These are phyloP conservation scores for Ophiothrix spiculata DNA, from an alignment of 35 echinoderm and acorn worm species.

Conservation along the genomic window DNA sequence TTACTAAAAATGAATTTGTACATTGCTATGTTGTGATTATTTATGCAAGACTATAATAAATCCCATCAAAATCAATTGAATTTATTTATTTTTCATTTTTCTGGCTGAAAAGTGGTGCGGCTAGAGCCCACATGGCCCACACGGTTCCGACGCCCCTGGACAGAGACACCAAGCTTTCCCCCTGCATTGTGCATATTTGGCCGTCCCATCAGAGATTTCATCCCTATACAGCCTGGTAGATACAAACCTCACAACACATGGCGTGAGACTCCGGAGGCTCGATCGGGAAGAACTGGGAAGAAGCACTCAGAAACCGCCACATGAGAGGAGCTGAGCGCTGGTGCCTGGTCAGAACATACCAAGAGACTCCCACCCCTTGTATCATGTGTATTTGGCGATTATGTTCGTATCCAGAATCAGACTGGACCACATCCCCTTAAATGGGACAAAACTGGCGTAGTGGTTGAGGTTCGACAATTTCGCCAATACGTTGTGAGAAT, in stretches of 20 bases:
- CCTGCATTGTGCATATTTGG: slow-evolving; percentile 40
- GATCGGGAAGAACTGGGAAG: too few relatives aligned
- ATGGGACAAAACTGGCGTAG: slow-evolving; percentile 43
- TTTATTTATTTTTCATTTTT: too few relatives aligned
- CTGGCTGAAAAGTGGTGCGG: too few relatives aligned
- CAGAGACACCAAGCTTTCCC: slow-evolving; percentile 28
- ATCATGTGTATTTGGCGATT: slow-evolving; percentile 1
- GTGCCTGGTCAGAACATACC: not conserved
- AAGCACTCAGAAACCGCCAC: slow-evolving; percentile 30
- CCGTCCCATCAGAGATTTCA: slow-evolving; percentile 41
- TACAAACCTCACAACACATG: slow-evolving; percentile 40
- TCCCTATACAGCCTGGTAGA: slow-evolving; percentile 24
- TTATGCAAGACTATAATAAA: too few relatives aligned
- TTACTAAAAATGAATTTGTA: too few relatives aligned
- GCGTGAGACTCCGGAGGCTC: not conserved
- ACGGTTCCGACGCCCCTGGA: too few relatives aligned
- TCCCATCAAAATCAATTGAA: too few relatives aligned
- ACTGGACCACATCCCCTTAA: slow-evolving; percentile 10
- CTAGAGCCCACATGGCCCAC: too few relatives aligned
- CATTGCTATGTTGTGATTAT: too few relatives aligned
- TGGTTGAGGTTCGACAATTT: slow-evolving; percentile 47
- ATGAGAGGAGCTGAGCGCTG: slow-evolving; percentile 13
- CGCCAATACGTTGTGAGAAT: too few relatives aligned
- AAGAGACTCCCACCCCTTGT: not conserved
- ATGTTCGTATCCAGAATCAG: slow-evolving; percentile 35